These are phyloP conservation scores for Melanerpes aurifrons DNA, from an alignment of 2,113 vertebrate genomes.

Conservation along the genomic window DNA sequence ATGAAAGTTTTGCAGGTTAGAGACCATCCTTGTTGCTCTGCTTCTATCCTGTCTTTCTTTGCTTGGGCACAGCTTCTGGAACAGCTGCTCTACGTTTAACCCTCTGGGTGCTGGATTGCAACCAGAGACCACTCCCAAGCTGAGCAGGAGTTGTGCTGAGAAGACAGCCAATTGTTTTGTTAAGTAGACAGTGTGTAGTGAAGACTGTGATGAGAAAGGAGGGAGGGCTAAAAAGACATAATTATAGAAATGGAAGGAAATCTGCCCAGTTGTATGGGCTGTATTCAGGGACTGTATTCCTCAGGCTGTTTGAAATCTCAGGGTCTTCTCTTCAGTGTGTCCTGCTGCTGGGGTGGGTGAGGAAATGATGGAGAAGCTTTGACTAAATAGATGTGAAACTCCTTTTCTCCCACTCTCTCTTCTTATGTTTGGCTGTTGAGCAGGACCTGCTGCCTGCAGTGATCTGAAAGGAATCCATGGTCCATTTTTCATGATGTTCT, in stretches of 20 bases:
- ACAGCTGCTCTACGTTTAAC: background rate
- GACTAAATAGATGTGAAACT: background rate
- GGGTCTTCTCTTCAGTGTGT: background rate
- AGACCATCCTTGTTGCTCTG: background rate
- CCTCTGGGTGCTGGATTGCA: background rate
- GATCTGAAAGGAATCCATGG: background rate
- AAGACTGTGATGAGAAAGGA: slow-evolving; percentile 46
- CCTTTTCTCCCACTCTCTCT: background rate
- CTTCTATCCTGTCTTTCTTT: accelerated
- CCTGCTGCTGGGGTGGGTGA: background rate
- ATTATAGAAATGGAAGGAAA: background rate
- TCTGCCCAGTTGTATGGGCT: accelerated
- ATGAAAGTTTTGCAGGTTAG: background rate
- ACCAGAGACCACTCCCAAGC: background rate
- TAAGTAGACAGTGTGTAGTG: slow-evolving; percentile 23
- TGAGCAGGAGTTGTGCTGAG: background rate
- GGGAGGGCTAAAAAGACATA: background rate
- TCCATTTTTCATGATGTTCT: background rate
- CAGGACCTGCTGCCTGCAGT: accelerated
- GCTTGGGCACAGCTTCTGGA: background rate
- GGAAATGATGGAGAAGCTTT: background rate
- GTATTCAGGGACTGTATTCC: background rate
- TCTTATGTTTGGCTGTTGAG: background rate
- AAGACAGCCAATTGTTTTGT: background rate
- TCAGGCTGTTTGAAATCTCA: background rate